Evolutionary conservation across 2,888 invertebrate genomes (phyloP).

Genomic region (Tigriopus californicus): DNA sequence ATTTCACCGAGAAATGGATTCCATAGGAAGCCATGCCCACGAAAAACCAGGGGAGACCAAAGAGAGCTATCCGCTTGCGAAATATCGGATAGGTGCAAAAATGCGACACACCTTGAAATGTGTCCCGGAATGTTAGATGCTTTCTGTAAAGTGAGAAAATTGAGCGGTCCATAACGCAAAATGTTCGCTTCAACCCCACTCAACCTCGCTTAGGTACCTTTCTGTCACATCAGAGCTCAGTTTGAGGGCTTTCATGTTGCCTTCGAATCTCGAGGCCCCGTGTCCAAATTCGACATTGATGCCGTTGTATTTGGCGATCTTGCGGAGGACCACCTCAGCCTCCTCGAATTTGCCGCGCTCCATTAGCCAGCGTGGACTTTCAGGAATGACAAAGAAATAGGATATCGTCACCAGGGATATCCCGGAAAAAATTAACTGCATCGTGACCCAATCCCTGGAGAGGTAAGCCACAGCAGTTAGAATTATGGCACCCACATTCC

Average conservation of each 20-base stretch:
- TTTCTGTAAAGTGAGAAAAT: too few relatives aligned
- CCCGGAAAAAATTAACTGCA: neutral
- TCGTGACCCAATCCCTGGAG: neutral
- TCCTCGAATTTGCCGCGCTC: neutral
- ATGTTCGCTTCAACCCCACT: too few relatives aligned
- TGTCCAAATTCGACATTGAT: neutral
- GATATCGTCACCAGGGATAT: neutral
- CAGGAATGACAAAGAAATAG: neutral
- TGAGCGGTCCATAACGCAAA: too few relatives aligned
- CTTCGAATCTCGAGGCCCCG: neutral
- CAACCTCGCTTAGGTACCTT: too few relatives aligned
- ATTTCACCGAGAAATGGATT: conserved; percentile 5
- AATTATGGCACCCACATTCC: neutral
- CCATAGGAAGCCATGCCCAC: conserved; percentile 1
- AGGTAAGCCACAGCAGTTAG: neutral
- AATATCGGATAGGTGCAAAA: neutral
- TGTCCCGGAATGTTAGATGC: neutral
- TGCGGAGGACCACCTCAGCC: neutral
- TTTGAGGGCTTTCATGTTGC: neutral
- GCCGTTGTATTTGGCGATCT: neutral
- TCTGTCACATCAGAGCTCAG: too few relatives aligned
- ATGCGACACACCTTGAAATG: neutral
- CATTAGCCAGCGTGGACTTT: conserved; percentile 7
- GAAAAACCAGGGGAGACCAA: neutral
- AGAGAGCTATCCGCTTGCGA: neutral